Evolutionary conservation across 2,113 vertebrate species (phyloP).

Genomic region (Myrmophylax atrothorax): DNA sequence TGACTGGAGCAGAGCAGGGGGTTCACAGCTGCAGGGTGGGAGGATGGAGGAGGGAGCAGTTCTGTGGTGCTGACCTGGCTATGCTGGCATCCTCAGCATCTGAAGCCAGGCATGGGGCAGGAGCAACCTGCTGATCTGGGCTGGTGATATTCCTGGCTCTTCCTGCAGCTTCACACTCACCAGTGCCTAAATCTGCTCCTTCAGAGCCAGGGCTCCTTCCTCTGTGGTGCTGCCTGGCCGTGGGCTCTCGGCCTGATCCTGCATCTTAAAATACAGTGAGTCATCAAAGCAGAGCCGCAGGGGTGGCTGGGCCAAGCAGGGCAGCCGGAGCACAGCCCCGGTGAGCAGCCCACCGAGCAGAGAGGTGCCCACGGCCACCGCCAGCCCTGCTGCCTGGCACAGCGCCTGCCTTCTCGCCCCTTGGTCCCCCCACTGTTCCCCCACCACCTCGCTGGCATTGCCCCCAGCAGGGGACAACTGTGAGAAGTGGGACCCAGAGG

Average conservation of each 20-base stretch:
- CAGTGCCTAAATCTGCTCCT: not conserved
- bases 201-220: constrained; percentile 1
- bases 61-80: accelerated
- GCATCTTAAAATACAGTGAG: constrained; percentile 76
- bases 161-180: accelerated
- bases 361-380: constrained; percentile 62
- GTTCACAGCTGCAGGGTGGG: not conserved
- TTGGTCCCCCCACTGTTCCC: not conserved
- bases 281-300: constrained; percentile 82
- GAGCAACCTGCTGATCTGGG: not conserved
- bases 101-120: accelerated
- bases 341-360: constrained; percentile 74
- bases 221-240: accelerated
- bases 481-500: constrained; percentile 67
- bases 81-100: accelerated
- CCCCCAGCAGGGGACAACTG: constrained; percentile 54
- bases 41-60: accelerated
- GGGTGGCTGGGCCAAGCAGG: constrained; percentile 68
- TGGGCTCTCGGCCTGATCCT: not conserved
- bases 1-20: not conserved
- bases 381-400: constrained; percentile 75
- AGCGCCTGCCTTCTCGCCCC: constrained; percentile 72
- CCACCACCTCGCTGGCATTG: constrained; percentile 40
- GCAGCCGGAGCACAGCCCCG: constrained; percentile 71
- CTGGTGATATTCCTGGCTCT: not conserved